Evolutionary conservation across 2,113 vertebrate species (phyloP), one percentile per base, ranked within the genome.

Genomic region (Lagopus muta): DNA sequence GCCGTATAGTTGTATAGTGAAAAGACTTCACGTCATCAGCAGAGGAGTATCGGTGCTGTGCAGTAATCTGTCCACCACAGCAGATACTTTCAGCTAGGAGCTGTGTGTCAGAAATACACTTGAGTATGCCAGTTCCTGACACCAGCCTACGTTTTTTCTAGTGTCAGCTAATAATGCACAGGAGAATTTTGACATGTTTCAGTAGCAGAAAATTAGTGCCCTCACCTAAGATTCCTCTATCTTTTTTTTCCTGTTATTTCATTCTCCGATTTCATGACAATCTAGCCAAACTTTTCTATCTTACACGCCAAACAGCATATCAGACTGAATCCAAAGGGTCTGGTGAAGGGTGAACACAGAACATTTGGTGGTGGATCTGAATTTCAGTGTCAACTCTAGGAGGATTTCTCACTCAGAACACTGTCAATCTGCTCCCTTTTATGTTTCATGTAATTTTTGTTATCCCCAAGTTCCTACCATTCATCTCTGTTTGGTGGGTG

Each of bases 1-100:
- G 40, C 3, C 8, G 12, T 61, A 4, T 8, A 25, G 27, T 42
- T 0, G 0, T 38, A 42, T 17, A 65, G 64, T 82, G 34, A 50
- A 82, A 72, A 82, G 47, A 13, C 21, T 48, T 32, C 6, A 42
- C 19, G 17, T 27, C 25, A 12, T 32, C 3, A 32, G 60, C 43
- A 77, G 62, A 60, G 38, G 60, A 60, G 22, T 42, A 54, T 55
- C 9, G 18, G 67, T 18, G 17, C 21, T 36, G 25, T 42, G 36
- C 40, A 21, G 36, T 13, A 8, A 17, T 32, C n/a, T 73, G 24
- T 38, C 43, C 17, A 28, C 20, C 13, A 15, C 2, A 80, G 64
- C 0, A 0, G 22, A 19, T 18, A 8, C 32, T 67, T 82, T 45
- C 50, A 32, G 15, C 36, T 71, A 2, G 1, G 34, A 81, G 36